phyloP scores from a whole-genome alignment of 2,888 invertebrate species.

The Mechanitis mazaeus region DNA sequence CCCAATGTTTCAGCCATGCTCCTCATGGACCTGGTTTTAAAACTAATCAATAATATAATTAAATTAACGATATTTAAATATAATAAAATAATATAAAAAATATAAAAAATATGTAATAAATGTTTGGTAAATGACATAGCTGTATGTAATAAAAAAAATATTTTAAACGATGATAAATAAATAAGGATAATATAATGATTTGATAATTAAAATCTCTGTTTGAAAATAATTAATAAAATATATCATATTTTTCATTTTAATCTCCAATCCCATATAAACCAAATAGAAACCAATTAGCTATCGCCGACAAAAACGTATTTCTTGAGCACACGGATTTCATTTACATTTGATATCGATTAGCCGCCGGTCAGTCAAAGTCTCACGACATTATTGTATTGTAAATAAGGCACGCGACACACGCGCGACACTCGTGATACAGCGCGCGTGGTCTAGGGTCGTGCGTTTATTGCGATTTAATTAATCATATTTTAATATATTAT shows the following conservation, averaged over 20 bases:
- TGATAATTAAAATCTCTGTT: too few species aligned
- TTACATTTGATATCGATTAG: constrained; percentile 36
- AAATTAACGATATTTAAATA: too few species aligned
- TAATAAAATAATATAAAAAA: too few species aligned
- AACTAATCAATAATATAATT: too few species aligned
- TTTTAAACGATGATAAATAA: too few species aligned
- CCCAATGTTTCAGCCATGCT: too few species aligned
- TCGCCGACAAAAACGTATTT: constrained; percentile 23
- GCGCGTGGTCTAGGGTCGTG: constrained; percentile 45
- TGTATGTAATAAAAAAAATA: too few species aligned
- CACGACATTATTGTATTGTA: constrained; percentile 34
- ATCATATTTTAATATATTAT: constrained; percentile 8
- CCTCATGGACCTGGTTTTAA: too few species aligned
- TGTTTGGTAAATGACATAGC: too few species aligned
- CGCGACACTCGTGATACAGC: constrained; percentile 43
- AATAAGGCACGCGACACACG: constrained; percentile 56
- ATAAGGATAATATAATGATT: too few species aligned
- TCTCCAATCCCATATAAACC: constrained; percentile 15
- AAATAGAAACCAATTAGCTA: constrained; percentile 22
- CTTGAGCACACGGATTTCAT: constrained; percentile 25
- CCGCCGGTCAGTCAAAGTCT: constrained; percentile 26
- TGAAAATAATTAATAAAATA: too few species aligned
- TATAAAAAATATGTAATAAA: too few species aligned
- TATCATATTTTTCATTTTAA: neutral
- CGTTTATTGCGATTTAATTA: constrained; percentile 18